Percentiles rank a stretch among this genome's conserved stretches.
These are phyloP conservation scores for Siniperca chuatsi DNA, from an alignment of 2,113 vertebrate species.

Conservation along the genomic window DNA sequence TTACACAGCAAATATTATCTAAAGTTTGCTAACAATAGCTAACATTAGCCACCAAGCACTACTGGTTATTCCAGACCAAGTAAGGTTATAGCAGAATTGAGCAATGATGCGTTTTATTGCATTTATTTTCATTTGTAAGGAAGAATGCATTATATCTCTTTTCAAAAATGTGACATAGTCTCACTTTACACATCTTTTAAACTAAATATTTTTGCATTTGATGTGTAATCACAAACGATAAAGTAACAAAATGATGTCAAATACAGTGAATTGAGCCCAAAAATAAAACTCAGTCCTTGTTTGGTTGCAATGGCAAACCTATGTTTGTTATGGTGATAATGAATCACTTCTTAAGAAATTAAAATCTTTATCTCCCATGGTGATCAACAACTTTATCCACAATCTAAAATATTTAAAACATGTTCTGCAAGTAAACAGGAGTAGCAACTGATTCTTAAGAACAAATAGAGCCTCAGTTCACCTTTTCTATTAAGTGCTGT, in stretches of 20 bases:
- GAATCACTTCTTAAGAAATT: constrained; percentile 5
- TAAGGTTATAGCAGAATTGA: not conserved
- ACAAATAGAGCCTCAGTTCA: not conserved
- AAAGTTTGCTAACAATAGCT: not conserved
- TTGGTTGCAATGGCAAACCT: not conserved
- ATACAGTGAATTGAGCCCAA: not conserved
- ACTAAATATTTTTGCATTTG: not conserved
- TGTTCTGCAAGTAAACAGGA: not conserved
- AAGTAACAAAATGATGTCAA: not conserved
- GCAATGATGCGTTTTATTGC: not conserved
- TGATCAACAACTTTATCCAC: not conserved
- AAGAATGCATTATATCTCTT: not conserved
- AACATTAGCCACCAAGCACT: not conserved
- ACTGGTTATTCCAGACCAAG: constrained; percentile 3
- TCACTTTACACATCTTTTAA: not conserved
- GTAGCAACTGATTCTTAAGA: not conserved
- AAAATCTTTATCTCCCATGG: not conserved
- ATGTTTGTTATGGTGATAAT: constrained; percentile 8
- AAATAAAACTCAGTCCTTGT: not conserved
- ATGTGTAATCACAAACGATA: not conserved
- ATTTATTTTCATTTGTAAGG: not conserved
- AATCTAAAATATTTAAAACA: constrained; percentile 3
- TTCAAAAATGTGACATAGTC: not conserved
- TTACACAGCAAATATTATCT: not conserved
- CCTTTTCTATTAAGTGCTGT: not conserved